Conservation (phyloP, 2,888 invertebrate genomes). For the Idaea dimidiata region DNA sequence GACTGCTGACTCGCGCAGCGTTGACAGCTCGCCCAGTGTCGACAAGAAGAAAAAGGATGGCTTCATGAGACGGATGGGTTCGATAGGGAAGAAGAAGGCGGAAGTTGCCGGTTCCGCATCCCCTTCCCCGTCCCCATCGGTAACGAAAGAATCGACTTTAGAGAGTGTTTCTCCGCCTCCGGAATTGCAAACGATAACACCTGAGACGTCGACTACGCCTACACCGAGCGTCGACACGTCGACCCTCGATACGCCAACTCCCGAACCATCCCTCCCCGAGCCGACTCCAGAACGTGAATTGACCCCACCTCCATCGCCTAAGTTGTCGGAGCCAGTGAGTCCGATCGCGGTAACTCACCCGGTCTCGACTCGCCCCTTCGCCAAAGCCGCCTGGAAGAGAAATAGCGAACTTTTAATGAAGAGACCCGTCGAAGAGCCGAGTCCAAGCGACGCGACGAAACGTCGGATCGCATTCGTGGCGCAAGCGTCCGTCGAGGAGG, state of each 20-base stretch:
- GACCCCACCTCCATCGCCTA: conserved; percentile 16
- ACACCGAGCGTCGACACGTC: conserved; percentile 8
- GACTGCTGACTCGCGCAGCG: conserved; percentile 57
- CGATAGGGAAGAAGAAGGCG: conserved; percentile 62
- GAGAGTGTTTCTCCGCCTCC: conserved; percentile 21
- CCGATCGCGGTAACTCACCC: conserved; percentile 71
- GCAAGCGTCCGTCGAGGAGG: conserved; percentile 72
- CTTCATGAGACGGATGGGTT: conserved; percentile 68
- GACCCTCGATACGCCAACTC: background rate
- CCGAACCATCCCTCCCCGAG: conserved; percentile 10
- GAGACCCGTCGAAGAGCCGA: conserved; percentile 68
- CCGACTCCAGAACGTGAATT: conserved; percentile 24
- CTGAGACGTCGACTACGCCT: conserved; percentile 29
- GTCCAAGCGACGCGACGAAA: conserved; percentile 67
- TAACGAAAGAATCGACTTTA: conserved; percentile 31
- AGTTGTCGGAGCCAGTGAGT: conserved; percentile 46
- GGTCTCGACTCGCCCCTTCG: conserved; percentile 77
- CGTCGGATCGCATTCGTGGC: conserved; percentile 79
- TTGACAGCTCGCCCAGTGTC: conserved; percentile 61
- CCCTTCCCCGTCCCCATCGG: conserved; percentile 38
- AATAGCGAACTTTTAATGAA: conserved; percentile 64
- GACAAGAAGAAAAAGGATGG: conserved; percentile 67
- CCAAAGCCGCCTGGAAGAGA: conserved; percentile 77
- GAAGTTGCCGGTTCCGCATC: conserved; percentile 46
- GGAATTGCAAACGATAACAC: conserved; percentile 24